phyloP scores from a whole-genome alignment of 1,140 invertebrate species.

The Formica selysi region DNA sequence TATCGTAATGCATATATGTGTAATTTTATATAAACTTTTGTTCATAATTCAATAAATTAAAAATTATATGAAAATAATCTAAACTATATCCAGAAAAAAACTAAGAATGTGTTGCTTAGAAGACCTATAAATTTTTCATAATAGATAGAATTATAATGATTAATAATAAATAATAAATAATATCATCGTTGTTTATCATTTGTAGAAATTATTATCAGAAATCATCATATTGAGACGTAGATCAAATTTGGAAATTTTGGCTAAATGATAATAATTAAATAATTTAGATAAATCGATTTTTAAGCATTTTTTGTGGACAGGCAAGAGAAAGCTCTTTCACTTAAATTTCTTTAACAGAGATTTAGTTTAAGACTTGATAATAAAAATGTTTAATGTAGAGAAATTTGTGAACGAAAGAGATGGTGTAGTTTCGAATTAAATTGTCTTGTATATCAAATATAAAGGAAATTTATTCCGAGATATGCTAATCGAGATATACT shows the following conservation, averaged over 20 bases:
- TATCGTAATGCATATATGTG: too few species aligned
- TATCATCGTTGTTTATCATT: not conserved
- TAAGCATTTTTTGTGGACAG: not conserved
- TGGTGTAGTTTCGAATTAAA: not conserved
- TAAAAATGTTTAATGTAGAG: not conserved
- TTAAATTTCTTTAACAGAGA: not conserved
- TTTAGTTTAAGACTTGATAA: not conserved
- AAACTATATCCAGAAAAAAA: too few species aligned
- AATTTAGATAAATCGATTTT: not conserved
- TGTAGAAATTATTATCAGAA: not conserved
- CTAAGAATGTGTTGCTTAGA: too few species aligned
- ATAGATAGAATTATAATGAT: not conserved
- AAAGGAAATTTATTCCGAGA: slow-evolving; percentile 43
- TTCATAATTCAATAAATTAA: too few species aligned
- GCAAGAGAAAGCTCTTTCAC: not conserved
- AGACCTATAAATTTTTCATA: too few species aligned
- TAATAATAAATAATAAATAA: not conserved
- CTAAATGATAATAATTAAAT: not conserved
- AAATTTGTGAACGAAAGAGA: not conserved
- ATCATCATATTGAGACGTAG: not conserved
- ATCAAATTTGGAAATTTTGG: not conserved
- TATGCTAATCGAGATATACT: slow-evolving; percentile 24
- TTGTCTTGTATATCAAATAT: slow-evolving; percentile 2
- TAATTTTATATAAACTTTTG: too few species aligned
- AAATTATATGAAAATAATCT: too few species aligned